Base-by-base conservation (phyloP, 35 echinoderm and acorn worm species). In the Patiria miniata region DNA sequence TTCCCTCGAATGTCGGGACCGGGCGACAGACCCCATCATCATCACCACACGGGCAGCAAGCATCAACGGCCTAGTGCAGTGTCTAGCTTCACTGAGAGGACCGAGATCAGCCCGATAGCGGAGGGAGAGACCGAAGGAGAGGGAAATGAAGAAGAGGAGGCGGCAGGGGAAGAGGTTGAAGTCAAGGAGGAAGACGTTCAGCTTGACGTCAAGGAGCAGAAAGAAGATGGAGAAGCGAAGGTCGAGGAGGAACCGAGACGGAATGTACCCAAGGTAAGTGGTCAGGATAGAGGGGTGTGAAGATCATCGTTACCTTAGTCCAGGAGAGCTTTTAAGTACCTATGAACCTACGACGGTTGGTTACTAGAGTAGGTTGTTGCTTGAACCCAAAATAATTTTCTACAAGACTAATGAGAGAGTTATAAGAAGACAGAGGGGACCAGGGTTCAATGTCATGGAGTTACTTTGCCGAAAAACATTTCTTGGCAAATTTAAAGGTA, bases 261-360 rank as follows among this genome's bases (percentile, higher is more conserved):
- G n/a, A 87, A 52, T 87, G 69, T 77, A 55, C 85, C 85, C 9
- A 87, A 87, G 85, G 85, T 87, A 14, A 87, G 68, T 55, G 17
- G 16, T 77, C 18, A 0, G 10, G 18, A 15, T 0, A 12, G 30
- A 32, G 37, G 37, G 6, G 0, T 6, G n/a, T 36, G 19, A 9
- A 8, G 7, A 36, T 23, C 26, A 18, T 8, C 37, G 0, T 30
- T 77, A n/a, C n/a, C n/a, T n/a, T n/a, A n/a, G n/a, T n/a, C n/a
- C n/a, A n/a, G n/a, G n/a, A n/a, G n/a, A n/a, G n/a, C n/a, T n/a
- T n/a, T n/a, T n/a, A 8, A 52, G 30, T 85, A 77, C 52, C 7
- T 19, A 26, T 5, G 15, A 59, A 77, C 32, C 22, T 59, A 61
- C 5, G 0, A 17, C 16, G 73, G 34, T n/a, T n/a, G n/a, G n/a